Evolutionary conservation across 2,797 vertebrate genomes (phyloP), one percentile per base, ranked within the genome.

Genomic region (Epinephelus coioides): DNA sequence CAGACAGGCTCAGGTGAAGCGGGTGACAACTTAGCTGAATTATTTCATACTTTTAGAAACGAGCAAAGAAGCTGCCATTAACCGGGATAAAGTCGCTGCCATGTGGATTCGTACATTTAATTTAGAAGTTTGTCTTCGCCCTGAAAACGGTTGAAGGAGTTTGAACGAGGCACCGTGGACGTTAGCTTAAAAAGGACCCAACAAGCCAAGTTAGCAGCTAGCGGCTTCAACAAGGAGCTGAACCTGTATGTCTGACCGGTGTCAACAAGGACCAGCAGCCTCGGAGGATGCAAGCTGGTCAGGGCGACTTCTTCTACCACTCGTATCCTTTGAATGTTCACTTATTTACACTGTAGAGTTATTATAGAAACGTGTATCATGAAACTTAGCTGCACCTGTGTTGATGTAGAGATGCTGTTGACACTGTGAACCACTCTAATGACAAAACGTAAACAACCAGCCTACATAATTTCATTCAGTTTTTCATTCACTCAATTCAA

Each of bases 241-340:
- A 23, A 73, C 11, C 68, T 80, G 34, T 2, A 67, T 64, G 73
- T 79, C 65, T 47, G 62, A 30, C 69, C 56, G 59, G 65, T 27
- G 59, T 69, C 63, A 51, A 5, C 46, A 7, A 51, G 66, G 43
- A 70, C 1, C 66, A 18, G 55, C 59, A 34, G 66, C 62, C 40
- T 15, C 56, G 49, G 70, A 92, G 60, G 82, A 95, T 95, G 94
- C 90, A 92, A 63, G 71, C 44, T 83, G 69, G 76, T 21, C 92
- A 87, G 61, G 89, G 94, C 69, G 83, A 75, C 76, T 81, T 90
- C 81, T 92, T 86, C 84, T 91, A 90, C 69, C 84, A 88, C 73
- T 91, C 92, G 94, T 95, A 95, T 95, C 94, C 94, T 94, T 23
- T 59, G 8, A 13, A 30, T 1, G 2, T 30, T 11, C 3, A 25